Base-by-base conservation (phyloP, 2,797 vertebrate species). In the Austrolebias charrua region DNA sequence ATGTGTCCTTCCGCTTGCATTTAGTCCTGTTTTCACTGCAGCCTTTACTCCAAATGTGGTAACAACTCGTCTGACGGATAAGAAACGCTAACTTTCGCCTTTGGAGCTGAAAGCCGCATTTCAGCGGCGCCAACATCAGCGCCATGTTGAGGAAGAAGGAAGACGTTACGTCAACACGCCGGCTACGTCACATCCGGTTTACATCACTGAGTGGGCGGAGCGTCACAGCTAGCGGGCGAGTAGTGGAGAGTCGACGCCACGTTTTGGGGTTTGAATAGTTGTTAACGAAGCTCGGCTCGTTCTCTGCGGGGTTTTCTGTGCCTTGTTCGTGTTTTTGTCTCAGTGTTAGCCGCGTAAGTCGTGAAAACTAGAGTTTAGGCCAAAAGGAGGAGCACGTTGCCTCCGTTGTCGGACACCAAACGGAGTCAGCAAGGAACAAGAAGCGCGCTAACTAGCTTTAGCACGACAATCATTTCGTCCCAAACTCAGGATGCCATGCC, bases 401-500 rank as follows among this genome's bases (percentile, higher is more conserved):
- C 35, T 54, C 58, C 58, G 81, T 75, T 80, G 73, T 84, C 40
- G 46, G 48, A 35, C 40, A 38, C 55, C 46, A 12, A 40, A 45
- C 20, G 19, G 48, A 18, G 6, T 18, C 9, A 55, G 58, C 43
- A 66, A 68, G 75, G 31, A 19, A 24, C 29, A 42, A 24, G 29
- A 49, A 28, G 71, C 47, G 56, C 55, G 56, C 55, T 61, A 38
- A 50, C 71, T 56, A 33, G 16, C 64, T 69, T 63, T 57, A 59
- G 52, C 49, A 2, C 45, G 5, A 20, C 18, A 29, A 28, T 6
- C n/a, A 13, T 47, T 43, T 4, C 11, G 55, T 33, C 38, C 69
- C n/a, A 18, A 71, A 7, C 68, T 69, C 83, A 86, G 79, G 79
- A 94, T 94, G 94, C 93, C 93, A 60, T 95, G 93, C 80, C 94